Conservation (phyloP, 2,888 invertebrate species). For the Ectemnius cavifrons region DNA sequence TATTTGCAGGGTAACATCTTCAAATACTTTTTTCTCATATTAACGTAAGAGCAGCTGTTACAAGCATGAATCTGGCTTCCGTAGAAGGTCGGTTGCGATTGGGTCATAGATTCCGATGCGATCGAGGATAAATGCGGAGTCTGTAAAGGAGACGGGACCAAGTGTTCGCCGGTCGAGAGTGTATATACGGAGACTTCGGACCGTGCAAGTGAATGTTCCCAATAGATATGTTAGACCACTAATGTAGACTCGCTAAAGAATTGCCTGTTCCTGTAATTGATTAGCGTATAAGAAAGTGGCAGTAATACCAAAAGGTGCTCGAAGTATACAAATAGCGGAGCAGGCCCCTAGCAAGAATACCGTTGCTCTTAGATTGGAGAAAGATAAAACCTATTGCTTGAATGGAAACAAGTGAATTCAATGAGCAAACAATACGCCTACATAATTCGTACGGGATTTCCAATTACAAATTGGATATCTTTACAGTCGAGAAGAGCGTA, state of each 20-base stretch:
- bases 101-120: conserved; percentile 88
- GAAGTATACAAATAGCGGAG: conserved; percentile 89
- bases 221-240: neutral
- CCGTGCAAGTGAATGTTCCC: conserved; percentile 16
- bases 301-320: conserved; percentile 86
- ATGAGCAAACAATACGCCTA: neutral
- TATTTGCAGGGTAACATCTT: conserved; percentile 83
- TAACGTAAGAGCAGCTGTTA: neutral
- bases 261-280: conserved; percentile 7
- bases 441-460: neutral
- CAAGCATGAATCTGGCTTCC: conserved; percentile 65
- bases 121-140: conserved; percentile 92
- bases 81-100: conserved; percentile 95
- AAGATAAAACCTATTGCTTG: conserved; percentile 85
- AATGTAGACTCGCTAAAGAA: too few relatives aligned
- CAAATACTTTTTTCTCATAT: neutral
- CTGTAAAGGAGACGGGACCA: conserved; percentile 90
- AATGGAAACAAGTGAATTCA: conserved; percentile 81
- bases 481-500: conserved; percentile 83
- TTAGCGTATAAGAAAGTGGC: conserved; percentile 82
- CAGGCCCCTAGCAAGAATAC: conserved; percentile 80
- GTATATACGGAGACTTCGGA: conserved; percentile 67
- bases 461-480: neutral
- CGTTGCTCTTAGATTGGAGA: conserved; percentile 87
- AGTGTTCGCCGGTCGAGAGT: conserved; percentile 86